Percentiles rank a stretch among this genome's conserved stretches.
These are phyloP conservation scores for Jaculus jaculus DNA, from an alignment of 2,113 vertebrate genomes.

Conservation along the genomic window DNA sequence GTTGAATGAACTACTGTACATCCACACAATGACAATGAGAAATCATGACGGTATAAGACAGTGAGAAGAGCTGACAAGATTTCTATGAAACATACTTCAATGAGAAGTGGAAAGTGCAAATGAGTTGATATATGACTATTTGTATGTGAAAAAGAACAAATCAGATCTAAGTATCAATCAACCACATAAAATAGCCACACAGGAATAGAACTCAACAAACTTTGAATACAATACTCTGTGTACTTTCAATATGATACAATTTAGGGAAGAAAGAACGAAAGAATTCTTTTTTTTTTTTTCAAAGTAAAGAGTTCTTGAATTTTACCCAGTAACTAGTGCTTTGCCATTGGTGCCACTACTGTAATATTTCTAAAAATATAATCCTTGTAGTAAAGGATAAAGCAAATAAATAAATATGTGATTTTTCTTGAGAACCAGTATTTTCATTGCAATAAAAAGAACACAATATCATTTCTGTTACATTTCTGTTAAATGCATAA, in stretches of 20 bases:
- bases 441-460: not conserved
- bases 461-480: not conserved
- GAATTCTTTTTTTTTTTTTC: not conserved
- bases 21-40: not conserved
- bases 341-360: not conserved
- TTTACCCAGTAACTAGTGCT: not conserved
- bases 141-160: not conserved
- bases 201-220: not conserved
- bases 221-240: not conserved
- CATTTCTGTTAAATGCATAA: not conserved
- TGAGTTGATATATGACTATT: not conserved
- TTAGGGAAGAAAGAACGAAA: not conserved
- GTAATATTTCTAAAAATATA: not conserved
- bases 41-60: not conserved
- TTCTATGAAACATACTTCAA: constrained; percentile 6
- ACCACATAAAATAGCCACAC: constrained; percentile 11
- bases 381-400: not conserved
- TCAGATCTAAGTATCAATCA: constrained; percentile 8
- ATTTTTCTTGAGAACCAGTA: not conserved
- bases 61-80: not conserved
- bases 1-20: not conserved
- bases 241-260: not conserved
- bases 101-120: not conserved
- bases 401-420: not conserved
- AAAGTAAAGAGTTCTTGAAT: not conserved